Evolutionary conservation across 2,113 vertebrate genomes (phyloP).

Genomic region (Tympanuchus pallidicinctus): DNA sequence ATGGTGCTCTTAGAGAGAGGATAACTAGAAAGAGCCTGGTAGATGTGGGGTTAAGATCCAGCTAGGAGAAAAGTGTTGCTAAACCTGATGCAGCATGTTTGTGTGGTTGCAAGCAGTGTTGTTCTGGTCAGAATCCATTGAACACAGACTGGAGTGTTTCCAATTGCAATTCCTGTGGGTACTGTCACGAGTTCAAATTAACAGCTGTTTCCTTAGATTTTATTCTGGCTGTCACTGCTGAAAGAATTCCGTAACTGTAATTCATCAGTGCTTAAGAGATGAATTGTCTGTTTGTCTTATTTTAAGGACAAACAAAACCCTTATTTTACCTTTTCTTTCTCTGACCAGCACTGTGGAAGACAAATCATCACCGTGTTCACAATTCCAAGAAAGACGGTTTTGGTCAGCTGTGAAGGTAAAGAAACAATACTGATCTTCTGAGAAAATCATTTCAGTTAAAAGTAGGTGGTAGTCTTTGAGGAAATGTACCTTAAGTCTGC

Average conservation of each 20-base stretch:
- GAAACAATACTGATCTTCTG: neutral
- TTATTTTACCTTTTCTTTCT: neutral
- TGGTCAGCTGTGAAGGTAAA: conserved; percentile 91
- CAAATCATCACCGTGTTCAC: conserved; percentile 75
- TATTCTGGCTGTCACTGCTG: neutral
- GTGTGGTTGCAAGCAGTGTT: neutral
- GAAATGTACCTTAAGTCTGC: neutral
- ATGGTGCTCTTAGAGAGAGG: neutral
- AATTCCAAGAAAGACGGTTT: conserved; percentile 88
- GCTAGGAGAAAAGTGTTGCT: neutral
- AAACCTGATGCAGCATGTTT: neutral
- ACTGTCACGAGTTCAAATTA: neutral
- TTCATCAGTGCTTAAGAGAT: neutral
- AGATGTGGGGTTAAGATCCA: neutral
- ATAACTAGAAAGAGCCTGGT: neutral
- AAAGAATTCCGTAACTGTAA: neutral
- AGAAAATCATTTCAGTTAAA: neutral
- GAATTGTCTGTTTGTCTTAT: neutral
- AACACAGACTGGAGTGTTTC: neutral
- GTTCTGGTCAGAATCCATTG: neutral
- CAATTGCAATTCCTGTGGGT: neutral
- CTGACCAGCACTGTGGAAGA: conserved; percentile 82
- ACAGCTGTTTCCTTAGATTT: neutral
- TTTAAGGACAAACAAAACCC: neutral
- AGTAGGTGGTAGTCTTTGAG: neutral